phyloP scores from a whole-genome alignment of 2,888 invertebrate genomes.

The Rugalucina vietnamica region DNA sequence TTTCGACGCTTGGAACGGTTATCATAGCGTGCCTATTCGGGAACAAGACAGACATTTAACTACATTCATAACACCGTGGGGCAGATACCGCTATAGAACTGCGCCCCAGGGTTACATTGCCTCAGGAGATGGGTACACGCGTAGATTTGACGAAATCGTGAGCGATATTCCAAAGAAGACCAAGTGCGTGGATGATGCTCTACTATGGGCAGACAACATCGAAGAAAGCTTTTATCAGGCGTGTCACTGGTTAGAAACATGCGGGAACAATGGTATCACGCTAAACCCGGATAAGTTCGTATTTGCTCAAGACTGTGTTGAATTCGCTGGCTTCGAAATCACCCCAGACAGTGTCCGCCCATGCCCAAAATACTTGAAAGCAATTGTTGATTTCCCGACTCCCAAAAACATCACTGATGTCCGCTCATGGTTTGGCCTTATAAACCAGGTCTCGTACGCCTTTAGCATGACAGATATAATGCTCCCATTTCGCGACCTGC shows the following conservation, averaged over 20 bases:
- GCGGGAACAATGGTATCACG: constrained; percentile 62
- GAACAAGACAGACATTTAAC: constrained; percentile 62
- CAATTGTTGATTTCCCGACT: constrained; percentile 63
- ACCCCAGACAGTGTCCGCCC: constrained; percentile 51
- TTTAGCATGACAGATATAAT: constrained; percentile 62
- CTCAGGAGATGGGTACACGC: constrained; percentile 66
- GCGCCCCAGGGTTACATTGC: constrained; percentile 67
- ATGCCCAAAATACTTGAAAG: constrained; percentile 49
- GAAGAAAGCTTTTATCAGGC: constrained; percentile 63
- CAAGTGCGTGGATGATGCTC: constrained; percentile 59
- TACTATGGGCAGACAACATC: constrained; percentile 40
- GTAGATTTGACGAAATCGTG: constrained; percentile 66
- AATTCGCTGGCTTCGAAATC: constrained; percentile 60
- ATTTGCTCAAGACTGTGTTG: constrained; percentile 52
- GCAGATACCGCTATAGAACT: constrained; percentile 62
- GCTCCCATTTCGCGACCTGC: constrained; percentile 58
- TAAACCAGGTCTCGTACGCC: constrained; percentile 66
- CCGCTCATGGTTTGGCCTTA: constrained; percentile 68
- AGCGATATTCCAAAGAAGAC: constrained; percentile 68
- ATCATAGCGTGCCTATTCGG: constrained; percentile 57
- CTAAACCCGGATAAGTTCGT: constrained; percentile 65
- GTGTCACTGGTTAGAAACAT: constrained; percentile 61
- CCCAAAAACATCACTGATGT: constrained; percentile 64
- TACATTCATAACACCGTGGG: constrained; percentile 68
- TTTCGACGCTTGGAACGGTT: constrained; percentile 62